Percentiles rank a stretch among this genome's conserved stretches.
These are phyloP conservation scores for Nematopogon swammerdamellus DNA, from an alignment of 2,888 invertebrate genomes.

Conservation along the genomic window DNA sequence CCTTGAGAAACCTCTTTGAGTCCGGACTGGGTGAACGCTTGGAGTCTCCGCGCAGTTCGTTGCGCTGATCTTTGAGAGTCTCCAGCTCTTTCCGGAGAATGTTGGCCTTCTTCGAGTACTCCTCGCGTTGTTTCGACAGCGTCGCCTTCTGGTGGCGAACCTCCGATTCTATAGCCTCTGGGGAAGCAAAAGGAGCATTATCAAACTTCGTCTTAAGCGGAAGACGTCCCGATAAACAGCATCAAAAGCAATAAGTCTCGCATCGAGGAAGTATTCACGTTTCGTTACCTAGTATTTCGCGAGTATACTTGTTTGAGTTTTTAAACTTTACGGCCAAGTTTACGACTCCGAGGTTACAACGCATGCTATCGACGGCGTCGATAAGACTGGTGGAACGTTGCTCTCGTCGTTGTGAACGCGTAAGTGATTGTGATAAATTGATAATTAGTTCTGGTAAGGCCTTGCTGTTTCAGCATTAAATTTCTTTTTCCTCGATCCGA, in stretches of 20 bases:
- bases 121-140: constrained; percentile 74
- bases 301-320: neutral
- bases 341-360: neutral
- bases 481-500: no score
- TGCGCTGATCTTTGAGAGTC: constrained; percentile 73
- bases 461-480: no score
- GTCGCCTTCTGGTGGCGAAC: constrained; percentile 80
- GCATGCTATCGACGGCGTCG: no score
- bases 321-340: neutral
- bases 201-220: neutral
- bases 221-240: neutral
- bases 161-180: constrained; percentile 73
- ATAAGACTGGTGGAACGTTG: no score
- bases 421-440: no score
- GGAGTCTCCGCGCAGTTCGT: constrained; percentile 66
- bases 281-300: neutral
- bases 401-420: no score
- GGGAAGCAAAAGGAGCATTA: neutral
- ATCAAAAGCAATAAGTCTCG: neutral
- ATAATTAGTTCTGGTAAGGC: no score
- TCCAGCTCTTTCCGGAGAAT: constrained; percentile 75
- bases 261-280: neutral
- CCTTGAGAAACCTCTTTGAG: constrained; percentile 73
- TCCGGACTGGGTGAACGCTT: constrained; percentile 72
- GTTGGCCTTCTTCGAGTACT: constrained; percentile 72